Base-by-base conservation (phyloP, 2,113 vertebrate species). In the Melanocharis versteri region DNA sequence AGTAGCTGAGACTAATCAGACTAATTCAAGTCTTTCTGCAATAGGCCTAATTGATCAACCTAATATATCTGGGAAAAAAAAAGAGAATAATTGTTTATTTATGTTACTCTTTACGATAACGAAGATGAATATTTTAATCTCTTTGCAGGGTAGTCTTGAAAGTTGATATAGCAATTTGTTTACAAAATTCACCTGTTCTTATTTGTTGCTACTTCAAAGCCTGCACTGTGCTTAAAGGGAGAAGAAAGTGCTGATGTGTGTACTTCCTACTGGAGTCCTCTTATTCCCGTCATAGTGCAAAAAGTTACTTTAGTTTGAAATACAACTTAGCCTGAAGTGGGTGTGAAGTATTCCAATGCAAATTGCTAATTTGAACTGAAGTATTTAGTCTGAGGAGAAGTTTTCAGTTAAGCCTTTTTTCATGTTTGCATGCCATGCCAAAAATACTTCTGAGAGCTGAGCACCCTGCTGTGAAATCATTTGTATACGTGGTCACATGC, bases 1-100 rank as follows among this genome's bases (percentile, higher is more conserved):
- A 91, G 83, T 93, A 95, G 77, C 95, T 97, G 96, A 91, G 83
- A 94, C 82, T 96, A 97, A 97, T 97, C 94, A 92, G 91, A 86
- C 90, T 94, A 89, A 95, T 96, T 95, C 68, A 87, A 96, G 70
- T 47, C 53, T 88, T 96, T 93, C 78, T 94, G 84, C 76, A 90
- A 44, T 45, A 77, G 80, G 51, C 62, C 51, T 94, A 93, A 96
- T 48, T 87, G 90, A 88, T 96, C 89, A 93, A 76, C 80, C 69
- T 95, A 95, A 87, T 94, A 95, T 80, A 35, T 76, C 51, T 35
- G 78, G 1, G 17, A 47, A 86, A 58, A 51, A 47, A 37, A 40
- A 18, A 22, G 6, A 40, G 33, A 81, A 62, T 56, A 69, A 40
- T 37, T 76, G 75, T 90, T 94, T 83, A 35, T 93, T 94, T 94